Evolutionary conservation across 2,888 invertebrate genomes (phyloP).

Genomic region (Lasiommata megera): DNA sequence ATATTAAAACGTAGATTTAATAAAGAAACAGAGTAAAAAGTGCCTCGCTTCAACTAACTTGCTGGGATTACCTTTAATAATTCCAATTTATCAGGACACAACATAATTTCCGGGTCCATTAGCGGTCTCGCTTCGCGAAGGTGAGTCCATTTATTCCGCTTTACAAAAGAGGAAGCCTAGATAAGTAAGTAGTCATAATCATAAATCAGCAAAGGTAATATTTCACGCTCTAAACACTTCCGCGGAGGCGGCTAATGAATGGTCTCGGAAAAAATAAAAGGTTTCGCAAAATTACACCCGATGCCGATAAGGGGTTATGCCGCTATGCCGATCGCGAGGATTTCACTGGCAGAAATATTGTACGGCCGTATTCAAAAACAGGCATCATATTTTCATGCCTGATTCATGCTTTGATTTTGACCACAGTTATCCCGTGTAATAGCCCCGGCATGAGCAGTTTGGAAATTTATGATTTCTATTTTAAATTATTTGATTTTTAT

Average conservation of each 20-base stretch:
- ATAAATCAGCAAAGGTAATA: constrained; percentile 26
- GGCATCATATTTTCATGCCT: too few species aligned
- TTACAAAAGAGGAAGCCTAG: constrained; percentile 18
- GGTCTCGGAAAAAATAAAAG: constrained; percentile 38
- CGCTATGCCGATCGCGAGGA: background rate
- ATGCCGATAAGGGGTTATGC: background rate
- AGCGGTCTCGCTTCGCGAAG: constrained; percentile 6
- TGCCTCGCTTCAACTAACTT: background rate
- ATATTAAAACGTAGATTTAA: too few species aligned
- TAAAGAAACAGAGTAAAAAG: background rate
- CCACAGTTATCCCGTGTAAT: too few species aligned
- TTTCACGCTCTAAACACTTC: constrained; percentile 27
- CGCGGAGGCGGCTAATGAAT: constrained; percentile 44
- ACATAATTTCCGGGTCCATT: constrained; percentile 8
- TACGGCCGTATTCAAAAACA: too few species aligned
- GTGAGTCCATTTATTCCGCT: constrained; percentile 15
- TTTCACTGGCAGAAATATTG: too few species aligned
- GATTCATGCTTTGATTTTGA: too few species aligned
- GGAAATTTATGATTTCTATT: too few species aligned
- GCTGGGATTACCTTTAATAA: background rate
- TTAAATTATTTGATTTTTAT: too few species aligned
- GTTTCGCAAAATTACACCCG: constrained; percentile 4
- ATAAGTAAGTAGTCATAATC: constrained; percentile 24
- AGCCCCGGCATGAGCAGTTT: too few species aligned
- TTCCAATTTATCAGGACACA: constrained; percentile 5